phyloP scores from a whole-genome alignment of 2,113 vertebrate species.

The Nothocercus nigrocapillus region DNA sequence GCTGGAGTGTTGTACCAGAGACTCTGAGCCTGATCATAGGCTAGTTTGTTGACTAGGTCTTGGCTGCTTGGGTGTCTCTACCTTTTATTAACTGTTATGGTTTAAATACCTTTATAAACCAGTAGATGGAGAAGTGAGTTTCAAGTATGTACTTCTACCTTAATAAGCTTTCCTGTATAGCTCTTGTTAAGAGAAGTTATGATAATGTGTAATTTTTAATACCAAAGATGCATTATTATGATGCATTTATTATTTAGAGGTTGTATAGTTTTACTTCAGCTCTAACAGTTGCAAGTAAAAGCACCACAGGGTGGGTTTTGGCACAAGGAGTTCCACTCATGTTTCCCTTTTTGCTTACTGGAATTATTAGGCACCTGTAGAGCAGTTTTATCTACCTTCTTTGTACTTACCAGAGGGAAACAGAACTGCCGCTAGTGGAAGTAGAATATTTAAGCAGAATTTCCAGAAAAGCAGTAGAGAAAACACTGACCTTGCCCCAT shows the following conservation, averaged over 20 bases:
- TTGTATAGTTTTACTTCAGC: not conserved
- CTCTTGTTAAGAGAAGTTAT: not conserved
- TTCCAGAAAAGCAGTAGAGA: not conserved
- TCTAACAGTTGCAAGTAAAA: not conserved
- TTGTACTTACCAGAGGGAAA: not conserved
- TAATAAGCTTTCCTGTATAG: not conserved
- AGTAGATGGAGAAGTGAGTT: not conserved
- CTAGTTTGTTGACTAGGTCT: not conserved
- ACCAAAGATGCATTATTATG: not conserved
- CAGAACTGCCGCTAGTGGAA: not conserved
- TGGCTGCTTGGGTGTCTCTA: not conserved
- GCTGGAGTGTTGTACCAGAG: not conserved
- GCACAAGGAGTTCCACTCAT: not conserved
- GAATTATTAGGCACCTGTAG: accelerated
- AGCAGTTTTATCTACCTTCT: not conserved
- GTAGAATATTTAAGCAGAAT: not conserved
- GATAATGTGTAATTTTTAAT: not conserved
- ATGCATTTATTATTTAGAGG: not conserved
- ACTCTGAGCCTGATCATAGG: not conserved
- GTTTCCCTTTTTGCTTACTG: not conserved
- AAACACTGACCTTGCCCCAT: not conserved
- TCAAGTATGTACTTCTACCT: not conserved
- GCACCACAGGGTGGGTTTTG: not conserved
- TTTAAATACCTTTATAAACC: not conserved
- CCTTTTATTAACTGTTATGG: not conserved